Conservation (phyloP, 2,797 vertebrate species). For the Diglossa cyanea region DNA sequence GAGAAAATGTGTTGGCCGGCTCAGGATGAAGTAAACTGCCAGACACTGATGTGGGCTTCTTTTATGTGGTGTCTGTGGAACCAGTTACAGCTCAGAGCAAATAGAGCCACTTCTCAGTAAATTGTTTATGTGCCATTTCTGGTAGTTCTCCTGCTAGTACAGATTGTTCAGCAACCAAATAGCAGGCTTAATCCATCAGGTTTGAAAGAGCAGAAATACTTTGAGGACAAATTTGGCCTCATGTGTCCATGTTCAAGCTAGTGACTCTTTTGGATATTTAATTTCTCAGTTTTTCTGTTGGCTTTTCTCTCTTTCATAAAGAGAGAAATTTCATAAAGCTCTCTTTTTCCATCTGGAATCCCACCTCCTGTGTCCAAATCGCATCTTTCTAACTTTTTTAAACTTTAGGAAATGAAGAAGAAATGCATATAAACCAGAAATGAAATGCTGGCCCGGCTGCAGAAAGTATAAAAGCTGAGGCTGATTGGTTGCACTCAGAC, state of each 20-base stretch:
- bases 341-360: conserved; percentile 57
- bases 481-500: not conserved
- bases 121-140: conserved; percentile 17
- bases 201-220: not conserved
- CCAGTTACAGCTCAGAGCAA: conserved; percentile 29
- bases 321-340: not conserved
- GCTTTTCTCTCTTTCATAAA: not conserved
- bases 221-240: not conserved
- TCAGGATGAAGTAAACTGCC: conserved; percentile 30
- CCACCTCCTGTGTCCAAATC: conserved; percentile 7
- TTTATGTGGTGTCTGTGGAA: conserved; percentile 47
- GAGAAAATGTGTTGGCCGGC: conserved; percentile 27
- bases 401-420: not conserved
- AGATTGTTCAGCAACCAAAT: not conserved
- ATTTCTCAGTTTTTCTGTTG: not conserved
- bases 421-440: not conserved
- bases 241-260: not conserved
- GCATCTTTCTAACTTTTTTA: conserved; percentile 4
- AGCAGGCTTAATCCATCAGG: not conserved
- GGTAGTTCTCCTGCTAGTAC: conserved; percentile 9
- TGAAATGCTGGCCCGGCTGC: not conserved
- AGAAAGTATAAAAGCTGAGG: not conserved
- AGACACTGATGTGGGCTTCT: conserved; percentile 54
- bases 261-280: not conserved
- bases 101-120: not conserved